phyloP scores from a whole-genome alignment of 92 coral and sea anemone species.

The Paragorgia papillata region DNA sequence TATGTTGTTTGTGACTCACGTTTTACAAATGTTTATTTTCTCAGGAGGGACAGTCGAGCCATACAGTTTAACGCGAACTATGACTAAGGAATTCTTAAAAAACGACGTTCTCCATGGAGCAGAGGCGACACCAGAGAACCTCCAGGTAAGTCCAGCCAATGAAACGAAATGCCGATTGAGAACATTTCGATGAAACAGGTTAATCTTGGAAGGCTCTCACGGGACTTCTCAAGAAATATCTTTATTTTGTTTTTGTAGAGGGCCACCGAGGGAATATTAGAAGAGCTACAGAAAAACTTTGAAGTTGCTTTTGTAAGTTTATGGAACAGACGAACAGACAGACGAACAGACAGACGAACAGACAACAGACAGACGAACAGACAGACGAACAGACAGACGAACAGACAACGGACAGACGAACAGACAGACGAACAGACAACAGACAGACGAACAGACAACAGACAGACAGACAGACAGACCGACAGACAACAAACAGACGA shows the following conservation, averaged over 20 bases:
- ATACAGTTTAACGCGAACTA: slow-evolving; percentile 60
- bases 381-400: too few species aligned
- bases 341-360: too few species aligned
- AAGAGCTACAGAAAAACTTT: slow-evolving; percentile 54
- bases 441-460: too few species aligned
- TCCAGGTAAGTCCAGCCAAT: slow-evolving; percentile 48
- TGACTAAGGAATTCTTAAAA: slow-evolving; percentile 57
- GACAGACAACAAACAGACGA: too few species aligned
- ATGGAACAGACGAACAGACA: too few species aligned
- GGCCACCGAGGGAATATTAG: slow-evolving; percentile 55
- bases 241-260: slow-evolving; percentile 38
- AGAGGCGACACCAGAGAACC: slow-evolving; percentile 68
- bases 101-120: slow-evolving; percentile 76
- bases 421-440: too few species aligned
- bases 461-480: too few species aligned
- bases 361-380: too few species aligned
- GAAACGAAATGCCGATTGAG: neutral
- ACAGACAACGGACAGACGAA: too few species aligned
- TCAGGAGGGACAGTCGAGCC: neutral
- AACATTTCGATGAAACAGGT: too few species aligned
- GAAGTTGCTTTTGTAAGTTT: slow-evolving; percentile 64
- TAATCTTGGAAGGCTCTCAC: too few species aligned
- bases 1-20: neutral
- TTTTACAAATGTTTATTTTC: neutral
- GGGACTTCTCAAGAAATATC: too few species aligned